phyloP scores from a whole-genome alignment of 2,797 vertebrate genomes.

The Smutsia temminckii region DNA sequence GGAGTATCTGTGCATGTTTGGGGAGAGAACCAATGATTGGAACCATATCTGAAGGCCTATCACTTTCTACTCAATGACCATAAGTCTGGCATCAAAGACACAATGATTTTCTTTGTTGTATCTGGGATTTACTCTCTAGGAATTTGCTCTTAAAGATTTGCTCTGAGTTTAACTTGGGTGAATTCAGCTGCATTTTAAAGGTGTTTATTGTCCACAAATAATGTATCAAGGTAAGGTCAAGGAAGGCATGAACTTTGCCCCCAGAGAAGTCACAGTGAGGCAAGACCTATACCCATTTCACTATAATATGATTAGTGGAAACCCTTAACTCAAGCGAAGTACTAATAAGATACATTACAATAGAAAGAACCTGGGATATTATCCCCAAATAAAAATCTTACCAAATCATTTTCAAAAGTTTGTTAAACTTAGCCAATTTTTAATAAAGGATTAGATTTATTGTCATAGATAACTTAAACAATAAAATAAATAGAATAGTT shows the following conservation, averaged over 20 bases:
- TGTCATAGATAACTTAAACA: constrained; percentile 24
- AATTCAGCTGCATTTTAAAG: constrained; percentile 8
- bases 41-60: background rate
- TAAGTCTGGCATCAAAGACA: background rate
- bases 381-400: constrained; percentile 13
- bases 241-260: background rate
- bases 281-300: background rate
- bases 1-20: background rate
- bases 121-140: background rate
- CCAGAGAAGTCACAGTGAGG: background rate
- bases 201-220: constrained; percentile 24
- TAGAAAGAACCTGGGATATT: background rate
- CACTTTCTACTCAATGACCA: background rate
- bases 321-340: background rate
- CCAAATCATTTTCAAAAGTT: background rate
- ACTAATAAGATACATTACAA: background rate
- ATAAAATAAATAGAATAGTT: background rate
- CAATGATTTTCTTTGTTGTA: background rate
- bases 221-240: constrained; percentile 25
- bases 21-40: background rate
- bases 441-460: background rate
- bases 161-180: constrained; percentile 5
- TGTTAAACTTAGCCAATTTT: background rate
- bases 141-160: constrained; percentile 28
- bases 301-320: background rate